phyloP scores from a whole-genome alignment of 2,113 vertebrate species.

The Tetrax tetrax region DNA sequence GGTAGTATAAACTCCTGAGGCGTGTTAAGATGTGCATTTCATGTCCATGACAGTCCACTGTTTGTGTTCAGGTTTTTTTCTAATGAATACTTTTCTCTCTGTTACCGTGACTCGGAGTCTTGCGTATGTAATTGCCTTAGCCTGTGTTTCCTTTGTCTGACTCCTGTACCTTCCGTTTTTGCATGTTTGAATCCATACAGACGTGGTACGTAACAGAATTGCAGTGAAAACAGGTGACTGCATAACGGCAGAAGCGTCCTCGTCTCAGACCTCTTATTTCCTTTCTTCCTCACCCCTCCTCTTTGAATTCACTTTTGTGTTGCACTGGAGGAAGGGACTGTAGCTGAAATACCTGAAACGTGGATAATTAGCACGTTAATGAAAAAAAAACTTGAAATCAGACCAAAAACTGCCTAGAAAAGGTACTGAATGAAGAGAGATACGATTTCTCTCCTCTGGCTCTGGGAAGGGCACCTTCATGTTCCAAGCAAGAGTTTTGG shows the following conservation, averaged over 20 bases:
- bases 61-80: neutral
- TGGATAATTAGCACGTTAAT: neutral
- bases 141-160: neutral
- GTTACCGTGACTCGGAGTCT: neutral
- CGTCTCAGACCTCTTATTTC: neutral
- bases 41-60: neutral
- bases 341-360: accelerated
- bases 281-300: neutral
- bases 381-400: neutral
- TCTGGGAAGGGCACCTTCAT: neutral
- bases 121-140: neutral
- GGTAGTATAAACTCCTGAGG: neutral
- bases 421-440: neutral
- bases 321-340: neutral
- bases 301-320: neutral
- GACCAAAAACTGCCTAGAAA: neutral
- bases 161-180: neutral
- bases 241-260: neutral
- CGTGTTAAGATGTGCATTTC: neutral
- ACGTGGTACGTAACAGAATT: neutral
- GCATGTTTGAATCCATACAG: neutral
- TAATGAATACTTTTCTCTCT: neutral
- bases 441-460: neutral
- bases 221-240: neutral
- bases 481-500: slow-evolving; percentile 31